These are phyloP conservation scores for Montipora sp. DNA, from an alignment of 64 coral and sea anemone genomes.

Conservation along the genomic window DNA sequence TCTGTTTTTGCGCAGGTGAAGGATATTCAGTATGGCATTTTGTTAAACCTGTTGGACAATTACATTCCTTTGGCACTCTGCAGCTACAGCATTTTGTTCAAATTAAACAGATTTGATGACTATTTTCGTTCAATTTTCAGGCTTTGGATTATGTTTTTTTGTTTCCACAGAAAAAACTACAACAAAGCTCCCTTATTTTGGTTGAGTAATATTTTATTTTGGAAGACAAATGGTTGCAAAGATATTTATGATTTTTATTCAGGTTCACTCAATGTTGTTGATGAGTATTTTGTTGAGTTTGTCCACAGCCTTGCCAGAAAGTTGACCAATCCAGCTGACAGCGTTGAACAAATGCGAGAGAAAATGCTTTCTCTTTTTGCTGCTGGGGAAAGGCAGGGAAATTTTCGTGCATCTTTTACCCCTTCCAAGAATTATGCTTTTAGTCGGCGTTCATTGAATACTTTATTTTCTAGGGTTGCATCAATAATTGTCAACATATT, in stretches of 20 bases:
- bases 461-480: not conserved
- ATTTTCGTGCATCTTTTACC: constrained; percentile 31
- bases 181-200: too few species aligned
- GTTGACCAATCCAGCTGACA: constrained; percentile 20
- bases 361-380: constrained; percentile 41
- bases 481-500: too few species aligned
- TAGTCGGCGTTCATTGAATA: not conserved
- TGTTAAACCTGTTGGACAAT: too few species aligned
- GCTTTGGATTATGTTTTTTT: too few species aligned
- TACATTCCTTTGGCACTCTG: too few species aligned
- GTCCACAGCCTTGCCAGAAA: constrained; percentile 32
- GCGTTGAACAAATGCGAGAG: not conserved
- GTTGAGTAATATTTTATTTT: too few species aligned
- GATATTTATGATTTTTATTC: constrained; percentile 34
- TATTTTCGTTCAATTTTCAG: too few species aligned
- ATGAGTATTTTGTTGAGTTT: constrained; percentile 65
- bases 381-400: constrained; percentile 46
- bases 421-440: constrained; percentile 60
- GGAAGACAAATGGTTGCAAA: not conserved
- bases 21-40: too few species aligned
- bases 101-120: too few species aligned
- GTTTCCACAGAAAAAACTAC: too few species aligned
- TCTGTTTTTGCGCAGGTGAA: too few species aligned
- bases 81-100: too few species aligned
- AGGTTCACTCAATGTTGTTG: constrained; percentile 24